Conservation (phyloP, 2,113 vertebrate species). For the Paratilapia polleni region DNA sequence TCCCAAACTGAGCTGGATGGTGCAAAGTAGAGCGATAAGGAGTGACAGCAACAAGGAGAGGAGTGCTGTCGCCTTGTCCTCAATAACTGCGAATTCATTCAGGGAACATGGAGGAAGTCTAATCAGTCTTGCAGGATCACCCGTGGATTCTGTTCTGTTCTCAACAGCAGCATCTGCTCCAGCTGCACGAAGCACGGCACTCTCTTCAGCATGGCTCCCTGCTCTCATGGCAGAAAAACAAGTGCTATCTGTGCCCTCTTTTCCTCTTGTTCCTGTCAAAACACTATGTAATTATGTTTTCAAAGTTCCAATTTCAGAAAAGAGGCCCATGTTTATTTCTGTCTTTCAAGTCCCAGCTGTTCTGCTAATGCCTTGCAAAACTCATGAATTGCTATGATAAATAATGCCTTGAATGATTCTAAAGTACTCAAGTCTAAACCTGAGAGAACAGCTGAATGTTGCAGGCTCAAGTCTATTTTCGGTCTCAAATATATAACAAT, state of each 20-base stretch:
- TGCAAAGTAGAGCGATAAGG: constrained; percentile 20
- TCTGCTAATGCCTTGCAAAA: constrained; percentile 66
- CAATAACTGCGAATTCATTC: constrained; percentile 76
- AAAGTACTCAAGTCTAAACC: constrained; percentile 10
- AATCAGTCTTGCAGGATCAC: constrained; percentile 73
- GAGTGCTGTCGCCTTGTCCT: constrained; percentile 50
- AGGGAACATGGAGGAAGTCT: constrained; percentile 67
- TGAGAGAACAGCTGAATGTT: neutral
- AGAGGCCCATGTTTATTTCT: constrained; percentile 71
- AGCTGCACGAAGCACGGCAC: constrained; percentile 50
- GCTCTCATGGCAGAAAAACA: constrained; percentile 34
- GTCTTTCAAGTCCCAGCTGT: constrained; percentile 80
- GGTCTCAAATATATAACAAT: neutral
- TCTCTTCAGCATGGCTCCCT: constrained; percentile 31
- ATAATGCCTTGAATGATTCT: constrained; percentile 41
- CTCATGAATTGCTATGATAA: constrained; percentile 50
- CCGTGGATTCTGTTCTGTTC: constrained; percentile 68
- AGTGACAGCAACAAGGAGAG: constrained; percentile 37
- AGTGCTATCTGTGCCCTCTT: constrained; percentile 51
- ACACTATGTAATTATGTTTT: constrained; percentile 75
- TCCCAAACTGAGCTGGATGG: constrained; percentile 26
- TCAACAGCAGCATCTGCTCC: constrained; percentile 73
- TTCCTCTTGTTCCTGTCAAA: constrained; percentile 71
- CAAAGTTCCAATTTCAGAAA: constrained; percentile 64
- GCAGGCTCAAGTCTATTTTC: neutral